Percentiles rank a stretch among this genome's conserved stretches.
phyloP scores from a whole-genome alignment of 1,140 invertebrate species.

The Berghia stephanieae region DNA sequence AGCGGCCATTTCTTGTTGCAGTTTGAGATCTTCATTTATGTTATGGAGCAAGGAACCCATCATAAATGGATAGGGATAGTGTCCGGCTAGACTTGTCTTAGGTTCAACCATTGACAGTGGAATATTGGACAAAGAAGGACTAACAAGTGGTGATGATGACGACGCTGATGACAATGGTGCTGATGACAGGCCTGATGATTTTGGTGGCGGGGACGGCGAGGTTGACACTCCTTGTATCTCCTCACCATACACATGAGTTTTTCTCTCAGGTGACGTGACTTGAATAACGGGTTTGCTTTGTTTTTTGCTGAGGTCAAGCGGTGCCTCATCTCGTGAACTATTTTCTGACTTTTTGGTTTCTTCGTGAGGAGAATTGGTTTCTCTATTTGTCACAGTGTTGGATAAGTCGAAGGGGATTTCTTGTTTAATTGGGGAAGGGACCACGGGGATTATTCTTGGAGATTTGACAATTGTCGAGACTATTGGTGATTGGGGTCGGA shows the following conservation, averaged over 20 bases:
- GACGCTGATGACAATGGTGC: not conserved
- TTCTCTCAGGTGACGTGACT: conserved; percentile 46
- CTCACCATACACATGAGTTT: conserved; percentile 60
- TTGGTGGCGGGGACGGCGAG: conserved; percentile 36
- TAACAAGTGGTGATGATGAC: not conserved
- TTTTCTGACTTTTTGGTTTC: not conserved
- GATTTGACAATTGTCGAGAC: not conserved
- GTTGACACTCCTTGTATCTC: conserved; percentile 30
- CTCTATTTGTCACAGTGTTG: conserved; percentile 28
- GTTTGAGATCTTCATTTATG: conserved; percentile 48
- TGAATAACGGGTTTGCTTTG: conserved; percentile 36
- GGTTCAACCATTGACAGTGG: conserved; percentile 49
- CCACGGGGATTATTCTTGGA: not conserved
- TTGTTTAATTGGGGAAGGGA: conserved; percentile 5
- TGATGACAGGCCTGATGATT: conserved; percentile 32
- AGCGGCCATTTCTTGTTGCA: conserved; percentile 45
- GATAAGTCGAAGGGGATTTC: conserved; percentile 51
- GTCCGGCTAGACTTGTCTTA: conserved; percentile 42
- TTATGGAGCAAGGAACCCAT: conserved; percentile 48
- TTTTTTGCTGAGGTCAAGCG: conserved; percentile 49
- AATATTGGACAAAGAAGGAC: conserved; percentile 28
- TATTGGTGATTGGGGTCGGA: conserved; percentile 26
- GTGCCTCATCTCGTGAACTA: conserved; percentile 38
- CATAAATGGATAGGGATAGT: conserved; percentile 35
- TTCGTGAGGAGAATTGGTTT: conserved; percentile 23